Evolutionary conservation across 2,113 vertebrate genomes (phyloP), one percentile per base, ranked within the genome.

Genomic region (Notarius quadriscutis): DNA sequence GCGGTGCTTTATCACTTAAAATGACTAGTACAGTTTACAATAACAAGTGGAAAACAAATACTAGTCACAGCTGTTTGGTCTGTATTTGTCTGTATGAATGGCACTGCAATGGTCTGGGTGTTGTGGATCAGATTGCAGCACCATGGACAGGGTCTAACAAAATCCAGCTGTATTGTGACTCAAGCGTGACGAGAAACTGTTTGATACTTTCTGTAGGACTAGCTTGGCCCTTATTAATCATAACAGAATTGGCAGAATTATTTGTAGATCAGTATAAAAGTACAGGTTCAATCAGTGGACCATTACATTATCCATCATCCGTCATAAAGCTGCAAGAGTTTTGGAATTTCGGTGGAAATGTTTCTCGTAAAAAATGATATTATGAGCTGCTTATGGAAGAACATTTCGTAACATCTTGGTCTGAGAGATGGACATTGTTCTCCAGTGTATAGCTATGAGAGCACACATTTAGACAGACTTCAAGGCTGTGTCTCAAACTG

Each of bases 131-230:
- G 41, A 53, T 14, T 78, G 0, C 75, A 78, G 75, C 25, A 78
- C 75, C 75, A 27, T 78, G 75, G 75, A 78, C 75, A 78, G 75
- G 4, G 41, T 50, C 72, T 75, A 50, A 75, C 72, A 75, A 50
- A 75, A 15, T 53, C 75, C 74, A 77, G 18, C 50, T 7, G 50
- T 51, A 4, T 30, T 30, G 34, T 71, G 30, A 71, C 67, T 71
- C 27, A 15, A 5, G 27, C 6, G 8, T 15, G 67, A 34, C 18
- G 50, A 41, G 34, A 74, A 4, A 22, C 34, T 50, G 34, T 2
- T 74, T 1, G 0, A 22, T 48, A 41, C 10, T 18, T 48, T 18
- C 10, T 48, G 17, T 20, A 72, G 34, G 69, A 48, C 17, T 2
- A 41, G 18, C 71, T 72, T 50, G 34, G 34, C 5, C 27, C n/a